A percentile compares a stretch with the other conserved stretches of the same genome.
These are phyloP conservation scores for Phytoseiulus persimilis DNA, from an alignment of 2,888 invertebrate genomes.

Conservation along the genomic window DNA sequence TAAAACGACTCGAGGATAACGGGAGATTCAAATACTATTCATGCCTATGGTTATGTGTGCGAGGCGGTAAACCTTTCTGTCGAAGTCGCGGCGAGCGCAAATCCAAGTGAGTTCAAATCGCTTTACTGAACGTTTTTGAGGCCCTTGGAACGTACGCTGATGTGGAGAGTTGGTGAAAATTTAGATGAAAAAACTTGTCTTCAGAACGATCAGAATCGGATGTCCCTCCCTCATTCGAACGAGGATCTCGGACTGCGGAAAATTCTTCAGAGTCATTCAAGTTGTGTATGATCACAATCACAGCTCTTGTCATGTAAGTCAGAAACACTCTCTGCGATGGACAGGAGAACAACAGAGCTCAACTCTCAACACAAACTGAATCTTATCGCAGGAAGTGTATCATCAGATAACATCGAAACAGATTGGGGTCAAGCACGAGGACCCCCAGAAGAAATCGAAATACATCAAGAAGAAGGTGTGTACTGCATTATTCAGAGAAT, in stretches of 20 bases:
- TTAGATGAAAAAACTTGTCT: neutral
- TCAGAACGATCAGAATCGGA: constrained; percentile 17
- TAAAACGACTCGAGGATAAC: constrained; percentile 8
- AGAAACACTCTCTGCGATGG: neutral
- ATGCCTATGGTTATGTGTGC: constrained; percentile 26
- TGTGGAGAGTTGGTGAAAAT: neutral
- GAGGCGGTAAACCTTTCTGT: constrained; percentile 18
- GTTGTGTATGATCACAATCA: constrained; percentile 34
- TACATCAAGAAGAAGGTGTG: constrained; percentile 29
- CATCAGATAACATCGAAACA: constrained; percentile 20
- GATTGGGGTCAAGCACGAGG: constrained; percentile 16
- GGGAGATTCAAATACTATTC: constrained; percentile 25
- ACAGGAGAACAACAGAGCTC: neutral
- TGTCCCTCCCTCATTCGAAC: constrained; percentile 21
- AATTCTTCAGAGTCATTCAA: constrained; percentile 7
- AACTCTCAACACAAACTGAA: too few species aligned
- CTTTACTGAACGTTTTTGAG: neutral
- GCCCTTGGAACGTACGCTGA: neutral
- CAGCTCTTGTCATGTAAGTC: constrained; percentile 19
- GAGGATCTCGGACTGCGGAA: constrained; percentile 15
- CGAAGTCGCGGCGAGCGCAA: constrained; percentile 20
- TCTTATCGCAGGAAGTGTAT: neutral
- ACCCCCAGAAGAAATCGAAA: constrained; percentile 31
- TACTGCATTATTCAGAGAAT: neutral
- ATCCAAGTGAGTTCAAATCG: neutral